A percentile compares a stretch with the other conserved stretches of the same genome.
These are phyloP conservation scores for Cyclopterus lumpus DNA, from an alignment of 2,797 vertebrate genomes.

Conservation along the genomic window DNA sequence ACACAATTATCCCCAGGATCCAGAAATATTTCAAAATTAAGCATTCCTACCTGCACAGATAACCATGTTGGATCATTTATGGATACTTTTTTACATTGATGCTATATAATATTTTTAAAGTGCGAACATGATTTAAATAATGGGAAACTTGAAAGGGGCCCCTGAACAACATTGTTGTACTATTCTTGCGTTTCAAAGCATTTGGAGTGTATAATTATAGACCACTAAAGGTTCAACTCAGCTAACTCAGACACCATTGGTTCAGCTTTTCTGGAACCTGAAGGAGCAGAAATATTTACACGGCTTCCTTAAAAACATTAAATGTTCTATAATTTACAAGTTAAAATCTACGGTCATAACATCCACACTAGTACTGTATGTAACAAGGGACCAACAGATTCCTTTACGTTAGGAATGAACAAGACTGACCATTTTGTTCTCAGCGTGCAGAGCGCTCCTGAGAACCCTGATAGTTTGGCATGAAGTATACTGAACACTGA, in stretches of 20 bases:
- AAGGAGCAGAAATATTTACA: neutral
- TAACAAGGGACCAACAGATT: neutral
- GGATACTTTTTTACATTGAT: neutral
- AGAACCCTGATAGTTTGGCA: too few relatives aligned
- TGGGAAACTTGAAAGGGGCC: neutral
- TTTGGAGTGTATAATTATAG: neutral
- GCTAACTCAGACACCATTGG: neutral
- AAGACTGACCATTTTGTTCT: too few relatives aligned
- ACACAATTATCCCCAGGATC: neutral
- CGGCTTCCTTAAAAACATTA: neutral
- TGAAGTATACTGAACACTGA: too few relatives aligned
- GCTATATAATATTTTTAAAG: neutral
- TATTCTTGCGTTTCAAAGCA: neutral
- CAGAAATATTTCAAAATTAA: neutral
- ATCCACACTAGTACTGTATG: conserved; percentile 1
- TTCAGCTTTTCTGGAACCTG: neutral
- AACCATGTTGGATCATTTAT: neutral
- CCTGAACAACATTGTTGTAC: neutral
- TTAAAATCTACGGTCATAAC: neutral
- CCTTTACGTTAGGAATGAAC: neutral
- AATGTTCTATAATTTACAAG: neutral
- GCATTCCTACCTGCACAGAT: neutral
- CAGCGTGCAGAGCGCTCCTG: too few relatives aligned
- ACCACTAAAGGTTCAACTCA: neutral
- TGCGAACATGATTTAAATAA: neutral